Evolutionary conservation across 2,888 invertebrate species (phyloP).

Genomic region (Leptothorax acervorum): DNA sequence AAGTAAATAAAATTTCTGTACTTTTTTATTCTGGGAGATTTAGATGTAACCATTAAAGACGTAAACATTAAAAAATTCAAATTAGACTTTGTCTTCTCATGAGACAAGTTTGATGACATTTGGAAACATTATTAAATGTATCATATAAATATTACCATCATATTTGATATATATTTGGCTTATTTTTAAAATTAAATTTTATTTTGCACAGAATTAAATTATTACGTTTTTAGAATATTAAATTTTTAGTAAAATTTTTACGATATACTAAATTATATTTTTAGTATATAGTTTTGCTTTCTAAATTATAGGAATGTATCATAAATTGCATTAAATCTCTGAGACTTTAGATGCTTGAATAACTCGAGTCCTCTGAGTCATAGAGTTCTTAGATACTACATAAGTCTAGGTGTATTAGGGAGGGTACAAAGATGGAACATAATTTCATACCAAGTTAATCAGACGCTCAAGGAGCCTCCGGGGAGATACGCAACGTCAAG

Average conservation of each 20-base stretch:
- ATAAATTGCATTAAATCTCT: conserved; percentile 23
- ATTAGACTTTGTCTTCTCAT: background rate
- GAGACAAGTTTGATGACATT: background rate
- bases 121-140: background rate
- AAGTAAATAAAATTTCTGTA: background rate
- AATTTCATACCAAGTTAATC: conserved; percentile 81
- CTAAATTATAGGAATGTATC: background rate
- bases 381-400: conserved; percentile 23
- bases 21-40: background rate
- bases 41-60: background rate
- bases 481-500: conserved; percentile 61
- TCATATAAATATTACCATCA: background rate
- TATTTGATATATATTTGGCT: background rate
- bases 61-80: background rate
- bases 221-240: background rate
- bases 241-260: background rate
- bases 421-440: conserved; percentile 56
- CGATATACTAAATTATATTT: background rate
- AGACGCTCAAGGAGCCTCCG: conserved; percentile 70
- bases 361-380: conserved; percentile 9
- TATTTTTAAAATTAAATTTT: background rate
- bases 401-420: conserved; percentile 25
- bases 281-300: background rate
- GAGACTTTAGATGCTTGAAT: conserved; percentile 26
- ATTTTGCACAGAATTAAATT: background rate